phyloP scores from a whole-genome alignment of 2,797 vertebrate species.

The Triplophysa yarkandensis region DNA sequence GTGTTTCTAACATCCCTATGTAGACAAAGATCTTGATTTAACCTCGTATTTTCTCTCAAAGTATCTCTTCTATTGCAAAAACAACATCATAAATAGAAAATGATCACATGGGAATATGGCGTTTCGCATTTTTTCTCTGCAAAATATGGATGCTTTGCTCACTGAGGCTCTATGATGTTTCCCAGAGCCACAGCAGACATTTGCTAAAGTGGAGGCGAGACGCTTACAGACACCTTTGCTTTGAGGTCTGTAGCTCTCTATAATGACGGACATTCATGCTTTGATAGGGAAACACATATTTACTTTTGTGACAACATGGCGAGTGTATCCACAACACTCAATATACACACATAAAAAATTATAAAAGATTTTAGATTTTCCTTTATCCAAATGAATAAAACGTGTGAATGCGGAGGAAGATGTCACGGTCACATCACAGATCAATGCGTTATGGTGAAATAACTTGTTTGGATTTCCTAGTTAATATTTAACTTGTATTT shows the following conservation, averaged over 20 bases:
- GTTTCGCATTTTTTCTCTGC: conserved; percentile 7
- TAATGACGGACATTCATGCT: conserved; percentile 34
- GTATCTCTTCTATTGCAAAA: conserved; percentile 8
- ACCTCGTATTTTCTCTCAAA: conserved; percentile 14
- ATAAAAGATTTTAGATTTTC: conserved; percentile 16
- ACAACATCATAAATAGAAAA: conserved; percentile 53
- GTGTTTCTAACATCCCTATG: not conserved
- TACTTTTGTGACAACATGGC: conserved; percentile 24
- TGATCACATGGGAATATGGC: not conserved
- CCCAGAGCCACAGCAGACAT: conserved; percentile 26
- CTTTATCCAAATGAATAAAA: not conserved
- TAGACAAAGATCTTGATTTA: conserved; percentile 28
- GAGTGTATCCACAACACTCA: not conserved
- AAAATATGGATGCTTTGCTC: conserved; percentile 36
- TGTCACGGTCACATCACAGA: not conserved
- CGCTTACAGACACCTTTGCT: conserved; percentile 28
- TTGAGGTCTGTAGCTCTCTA: conserved; percentile 35
- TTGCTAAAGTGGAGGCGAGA: conserved; percentile 4
- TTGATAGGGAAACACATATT: conserved; percentile 41
- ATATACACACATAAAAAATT: conserved; percentile 25
- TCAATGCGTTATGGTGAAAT: conserved; percentile 2
- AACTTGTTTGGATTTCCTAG: not conserved
- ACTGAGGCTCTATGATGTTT: conserved; percentile 31
- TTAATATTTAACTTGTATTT: not conserved
- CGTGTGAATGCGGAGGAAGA: not conserved